Base-by-base conservation (phyloP, 2,113 vertebrate genomes). In the Myxocyprinus asiaticus region DNA sequence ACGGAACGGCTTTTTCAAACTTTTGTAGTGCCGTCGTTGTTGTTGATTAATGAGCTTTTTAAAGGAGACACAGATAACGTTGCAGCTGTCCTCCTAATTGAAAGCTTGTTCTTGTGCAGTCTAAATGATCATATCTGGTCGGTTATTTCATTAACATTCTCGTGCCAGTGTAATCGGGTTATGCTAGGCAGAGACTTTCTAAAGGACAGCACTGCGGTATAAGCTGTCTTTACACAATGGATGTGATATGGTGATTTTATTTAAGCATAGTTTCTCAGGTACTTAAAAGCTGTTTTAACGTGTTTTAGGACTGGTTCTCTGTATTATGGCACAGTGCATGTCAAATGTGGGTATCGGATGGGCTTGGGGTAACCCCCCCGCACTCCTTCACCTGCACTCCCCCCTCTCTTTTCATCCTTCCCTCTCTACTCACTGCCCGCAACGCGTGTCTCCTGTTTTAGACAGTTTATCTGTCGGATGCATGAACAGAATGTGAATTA, bases 81-180 rank as follows among this genome's bases (percentile, higher is more conserved):
- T 55, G 7, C 8, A 70, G n/a, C 55, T 47, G 17, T 53, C 8
- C 11, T 42, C 15, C 4, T 56, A 9, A 15, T 10, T 33, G 22
- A 17, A n/a, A 42, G 4, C 7, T 12, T n/a, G 7, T 33, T 33
- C 22, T n/a, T 53, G 55, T 72, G 55, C n/a, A 44, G 15, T 51
- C 9, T 59, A 5, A 58, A 45, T 59, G 9, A 72, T 71, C 10
- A 45, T 72, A 11, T 72, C 42, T 17, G 10, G 8, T 11, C 9
- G 17, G 53, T 76, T 78, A 59, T 83, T 63, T 76, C 22, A 22
- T 5, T 90, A 90, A 90, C 89, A 87, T 90, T 90, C 85, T 81
- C 11, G 11, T 42, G 45, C 17, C 82, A 81, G 50, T 56, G 59
- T 88, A 89, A 90, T 90, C 87, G 84, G 86, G 89, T 91, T 90